phyloP scores from a whole-genome alignment of 2,113 vertebrate genomes.

The Patagioenas fasciata region DNA sequence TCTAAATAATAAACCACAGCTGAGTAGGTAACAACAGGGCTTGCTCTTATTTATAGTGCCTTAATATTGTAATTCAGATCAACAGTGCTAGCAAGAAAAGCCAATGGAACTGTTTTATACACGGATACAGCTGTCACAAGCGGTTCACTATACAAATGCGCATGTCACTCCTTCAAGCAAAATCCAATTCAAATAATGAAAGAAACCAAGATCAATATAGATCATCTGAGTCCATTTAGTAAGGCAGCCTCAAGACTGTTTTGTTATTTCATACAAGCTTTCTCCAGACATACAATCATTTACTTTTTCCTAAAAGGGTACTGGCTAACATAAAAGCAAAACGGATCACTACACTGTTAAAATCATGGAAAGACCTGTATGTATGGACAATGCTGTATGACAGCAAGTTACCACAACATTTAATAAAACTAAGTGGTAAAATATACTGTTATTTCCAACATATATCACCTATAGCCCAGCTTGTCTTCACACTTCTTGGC shows the following conservation, averaged over 20 bases:
- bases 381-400: neutral
- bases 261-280: neutral
- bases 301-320: neutral
- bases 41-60: neutral
- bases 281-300: neutral
- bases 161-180: slow-evolving; percentile 14
- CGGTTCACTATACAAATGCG: neutral
- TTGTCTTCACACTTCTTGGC: neutral
- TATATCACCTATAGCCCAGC: neutral
- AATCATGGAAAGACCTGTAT: neutral
- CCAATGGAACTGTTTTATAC: neutral
- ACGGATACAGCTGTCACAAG: neutral
- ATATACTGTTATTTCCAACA: neutral
- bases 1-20: neutral
- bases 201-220: slow-evolving; percentile 2
- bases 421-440: neutral
- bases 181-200: slow-evolving; percentile 37
- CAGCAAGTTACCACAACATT: neutral
- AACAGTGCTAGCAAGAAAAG: neutral
- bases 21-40: neutral
- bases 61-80: neutral
- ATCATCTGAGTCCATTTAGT: slow-evolving; percentile 12
- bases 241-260: neutral
- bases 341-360: neutral
- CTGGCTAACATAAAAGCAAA: neutral